Evolutionary conservation across 2,797 vertebrate genomes (phyloP).

Genomic region (Sylvilagus floridanus): DNA sequence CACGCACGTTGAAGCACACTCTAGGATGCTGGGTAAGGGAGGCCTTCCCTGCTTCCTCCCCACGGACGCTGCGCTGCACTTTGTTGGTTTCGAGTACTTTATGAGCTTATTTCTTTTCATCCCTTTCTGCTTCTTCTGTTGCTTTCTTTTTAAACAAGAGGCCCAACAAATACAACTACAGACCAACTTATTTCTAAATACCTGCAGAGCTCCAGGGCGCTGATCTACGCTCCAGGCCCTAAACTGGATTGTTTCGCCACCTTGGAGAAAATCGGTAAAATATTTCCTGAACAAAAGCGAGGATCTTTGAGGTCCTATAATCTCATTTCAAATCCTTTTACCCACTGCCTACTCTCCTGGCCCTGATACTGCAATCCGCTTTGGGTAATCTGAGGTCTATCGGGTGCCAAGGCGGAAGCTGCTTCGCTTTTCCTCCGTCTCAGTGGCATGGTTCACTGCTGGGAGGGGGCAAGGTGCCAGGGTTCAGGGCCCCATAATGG

Average conservation of each 20-base stretch:
- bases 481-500: conserved; percentile 79
- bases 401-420: conserved; percentile 85
- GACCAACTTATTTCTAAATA: conserved; percentile 79
- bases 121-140: neutral
- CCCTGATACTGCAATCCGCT: conserved; percentile 91
- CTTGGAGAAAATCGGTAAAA: conserved; percentile 86
- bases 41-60: conserved; percentile 50
- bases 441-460: conserved; percentile 70
- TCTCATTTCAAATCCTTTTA: conserved; percentile 92
- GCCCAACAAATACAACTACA: conserved; percentile 58
- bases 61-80: conserved; percentile 28
- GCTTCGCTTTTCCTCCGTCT: conserved; percentile 66
- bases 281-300: conserved; percentile 90
- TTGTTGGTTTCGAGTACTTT: conserved; percentile 76
- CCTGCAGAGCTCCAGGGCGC: conserved; percentile 80
- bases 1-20: too few relatives aligned
- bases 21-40: conserved; percentile 68
- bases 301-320: conserved; percentile 89
- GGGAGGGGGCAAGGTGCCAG: conserved; percentile 76
- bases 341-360: conserved; percentile 88
- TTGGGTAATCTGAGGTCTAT: conserved; percentile 90
- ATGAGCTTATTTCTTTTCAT: neutral
- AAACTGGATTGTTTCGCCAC: conserved; percentile 88
- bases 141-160: conserved; percentile 47
- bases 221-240: conserved; percentile 83